Conservation (phyloP, 2,113 vertebrate genomes). For the Girardinichthys multiradiatus region DNA sequence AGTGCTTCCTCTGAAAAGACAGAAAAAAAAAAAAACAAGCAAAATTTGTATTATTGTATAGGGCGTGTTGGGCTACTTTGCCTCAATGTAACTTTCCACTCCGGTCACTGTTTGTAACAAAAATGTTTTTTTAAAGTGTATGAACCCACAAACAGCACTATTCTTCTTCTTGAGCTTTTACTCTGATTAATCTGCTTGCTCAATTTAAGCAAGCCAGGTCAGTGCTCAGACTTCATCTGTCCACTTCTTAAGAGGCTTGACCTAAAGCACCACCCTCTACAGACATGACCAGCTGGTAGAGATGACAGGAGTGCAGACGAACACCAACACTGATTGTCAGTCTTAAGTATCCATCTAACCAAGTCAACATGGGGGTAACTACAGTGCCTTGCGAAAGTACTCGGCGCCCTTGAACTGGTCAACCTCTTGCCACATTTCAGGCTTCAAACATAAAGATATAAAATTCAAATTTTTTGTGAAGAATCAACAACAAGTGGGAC, state of each 20-base stretch:
- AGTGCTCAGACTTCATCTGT: constrained; percentile 54
- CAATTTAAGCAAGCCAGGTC: constrained; percentile 35
- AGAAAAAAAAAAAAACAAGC: constrained; percentile 19
- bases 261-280: constrained; percentile 34
- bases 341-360: constrained; percentile 59
- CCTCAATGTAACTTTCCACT: neutral
- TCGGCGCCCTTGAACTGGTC: too few relatives aligned
- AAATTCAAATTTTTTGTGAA: too few relatives aligned
- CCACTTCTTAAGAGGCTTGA: constrained; percentile 72
- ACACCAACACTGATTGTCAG: constrained; percentile 33
- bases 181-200: constrained; percentile 56
- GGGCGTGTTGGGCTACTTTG: constrained; percentile 10
- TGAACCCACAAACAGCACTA: neutral
- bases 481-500: too few relatives aligned
- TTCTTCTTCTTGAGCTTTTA: constrained; percentile 21
- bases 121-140: too few relatives aligned
- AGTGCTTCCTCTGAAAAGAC: constrained; percentile 23
- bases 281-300: constrained; percentile 59
- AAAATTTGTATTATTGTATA: neutral
- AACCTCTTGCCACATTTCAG: too few relatives aligned
- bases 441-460: too few relatives aligned
- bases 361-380: constrained; percentile 52
- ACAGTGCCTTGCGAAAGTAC: too few relatives aligned
- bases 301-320: constrained; percentile 31
- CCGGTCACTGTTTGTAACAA: neutral